phyloP scores from a whole-genome alignment of 2,888 invertebrate genomes.

The Allolobophora icterica region DNA sequence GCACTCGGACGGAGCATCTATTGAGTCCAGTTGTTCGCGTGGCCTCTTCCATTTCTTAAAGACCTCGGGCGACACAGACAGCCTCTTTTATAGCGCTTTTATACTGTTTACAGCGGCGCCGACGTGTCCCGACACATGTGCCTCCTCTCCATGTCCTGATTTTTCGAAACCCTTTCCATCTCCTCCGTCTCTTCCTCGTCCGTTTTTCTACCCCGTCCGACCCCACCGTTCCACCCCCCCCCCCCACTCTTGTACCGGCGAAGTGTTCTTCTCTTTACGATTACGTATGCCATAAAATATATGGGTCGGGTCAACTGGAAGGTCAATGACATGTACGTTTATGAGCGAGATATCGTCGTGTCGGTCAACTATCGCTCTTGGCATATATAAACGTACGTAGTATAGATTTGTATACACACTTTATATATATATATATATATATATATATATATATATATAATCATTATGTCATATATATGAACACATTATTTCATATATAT shows the following conservation, averaged over 20 bases:
- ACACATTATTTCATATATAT: not conserved
- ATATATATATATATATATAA: not conserved
- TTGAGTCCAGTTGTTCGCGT: not conserved
- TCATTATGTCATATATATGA: not conserved
- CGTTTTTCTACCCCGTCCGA: not conserved
- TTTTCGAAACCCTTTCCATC: not conserved
- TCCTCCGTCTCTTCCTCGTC: not conserved
- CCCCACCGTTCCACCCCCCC: too few relatives aligned
- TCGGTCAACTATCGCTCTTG: conserved; percentile 1
- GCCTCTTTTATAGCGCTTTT: not conserved
- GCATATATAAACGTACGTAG: not conserved
- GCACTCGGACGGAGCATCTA: not conserved
- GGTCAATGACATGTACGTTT: not conserved
- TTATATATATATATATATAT: not conserved
- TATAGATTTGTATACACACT: not conserved
- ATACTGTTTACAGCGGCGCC: not conserved
- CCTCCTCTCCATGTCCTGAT: not conserved
- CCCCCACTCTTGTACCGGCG: not conserved
- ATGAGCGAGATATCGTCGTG: conserved; percentile 1
- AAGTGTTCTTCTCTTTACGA: not conserved
- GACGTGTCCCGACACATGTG: not conserved
- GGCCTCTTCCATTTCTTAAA: not conserved
- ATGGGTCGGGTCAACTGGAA: not conserved
- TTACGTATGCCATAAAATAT: not conserved
- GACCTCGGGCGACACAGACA: not conserved